Base-by-base conservation (phyloP, 2,888 invertebrate genomes). In the Oscheius sp. region DNA sequence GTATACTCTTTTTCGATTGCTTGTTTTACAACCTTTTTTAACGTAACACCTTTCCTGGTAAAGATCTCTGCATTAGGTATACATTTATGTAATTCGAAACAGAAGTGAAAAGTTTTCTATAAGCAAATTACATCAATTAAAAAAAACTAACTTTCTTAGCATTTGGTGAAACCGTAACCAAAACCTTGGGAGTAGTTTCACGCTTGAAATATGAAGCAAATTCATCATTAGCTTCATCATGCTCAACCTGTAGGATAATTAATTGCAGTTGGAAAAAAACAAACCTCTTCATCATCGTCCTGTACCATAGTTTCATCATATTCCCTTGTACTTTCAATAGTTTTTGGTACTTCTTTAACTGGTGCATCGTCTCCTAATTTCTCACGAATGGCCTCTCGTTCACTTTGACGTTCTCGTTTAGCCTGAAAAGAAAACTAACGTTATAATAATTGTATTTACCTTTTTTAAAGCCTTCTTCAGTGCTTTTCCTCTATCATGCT, bases 101-200 rank as follows among this genome's bases (percentile, higher is more conserved):
- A 94, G 88, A 98, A 95, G 86, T 93, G 92, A 83, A 87, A 85
- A 4, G 85, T 82, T 14, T 68, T 77, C 85, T 84, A 68, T 47
- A 82, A 67, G n/a, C 8, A 30, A 63, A 20, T 63, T 36, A 26
- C 12, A n/a, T 6, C 5, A 32, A 50, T 17, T 63, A 36, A 38
- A 24, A n/a, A 63, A 30, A 57, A 65, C 82, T 85, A 83, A 90
- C 90, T 76, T 87, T 85, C 81, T 92, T 91, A 0, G 96, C 95
- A 88, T 94, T 94, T 85, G 95, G 95, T 0, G 93, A 91, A 80
- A 92, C 95, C 9, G 96, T 96, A 62, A 98, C 93, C n/a, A 98
- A 88, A 28, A 98, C 92, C 90, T 95, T 96, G 0, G 97, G 97
- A 78, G 92, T 92, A 81, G 93, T 93, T 5, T 91, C 90, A 72